These are phyloP conservation scores for Polydrusus tereticollis DNA, from an alignment of 2,888 invertebrate species.

Conservation along the genomic window DNA sequence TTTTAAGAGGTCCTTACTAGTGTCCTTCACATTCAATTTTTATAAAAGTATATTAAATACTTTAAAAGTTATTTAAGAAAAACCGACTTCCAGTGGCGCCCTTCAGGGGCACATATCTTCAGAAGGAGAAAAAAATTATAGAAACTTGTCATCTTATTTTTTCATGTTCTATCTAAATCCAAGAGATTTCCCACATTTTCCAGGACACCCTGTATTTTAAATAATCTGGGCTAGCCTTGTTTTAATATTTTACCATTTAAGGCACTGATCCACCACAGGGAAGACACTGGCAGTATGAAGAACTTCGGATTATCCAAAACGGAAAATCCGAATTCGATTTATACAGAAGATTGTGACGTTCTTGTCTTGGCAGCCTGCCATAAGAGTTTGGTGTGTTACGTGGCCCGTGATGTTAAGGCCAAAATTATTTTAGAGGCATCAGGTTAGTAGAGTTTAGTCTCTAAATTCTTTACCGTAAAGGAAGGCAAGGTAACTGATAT, in stretches of 20 bases:
- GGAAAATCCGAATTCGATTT: constrained; percentile 54
- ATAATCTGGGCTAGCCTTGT: not conserved
- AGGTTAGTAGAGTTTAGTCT: constrained; percentile 5
- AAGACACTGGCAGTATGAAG: constrained; percentile 55
- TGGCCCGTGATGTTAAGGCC: constrained; percentile 61
- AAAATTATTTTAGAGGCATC: constrained; percentile 64
- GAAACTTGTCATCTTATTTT: too few species aligned
- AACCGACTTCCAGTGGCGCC: too few species aligned
- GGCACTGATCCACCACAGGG: constrained; percentile 57
- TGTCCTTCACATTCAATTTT: too few species aligned
- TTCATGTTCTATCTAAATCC: too few species aligned
- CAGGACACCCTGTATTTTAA: too few species aligned
- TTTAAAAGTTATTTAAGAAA: too few species aligned
- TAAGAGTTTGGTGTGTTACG: constrained; percentile 60
- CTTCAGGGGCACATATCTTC: too few species aligned
- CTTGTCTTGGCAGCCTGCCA: constrained; percentile 61
- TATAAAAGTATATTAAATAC: too few species aligned
- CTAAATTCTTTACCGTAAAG: not conserved
- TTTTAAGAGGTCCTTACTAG: too few species aligned
- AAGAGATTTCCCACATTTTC: too few species aligned
- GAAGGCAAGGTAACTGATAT: not conserved
- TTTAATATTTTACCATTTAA: constrained; percentile 42
- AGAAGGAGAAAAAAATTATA: too few species aligned
- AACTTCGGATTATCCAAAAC: constrained; percentile 56
- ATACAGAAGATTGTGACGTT: constrained; percentile 61